A percentile compares a stretch with the other conserved stretches of the same genome.
These are phyloP conservation scores for Maniola hyperantus DNA, from an alignment of 2,888 invertebrate genomes.

Conservation along the genomic window DNA sequence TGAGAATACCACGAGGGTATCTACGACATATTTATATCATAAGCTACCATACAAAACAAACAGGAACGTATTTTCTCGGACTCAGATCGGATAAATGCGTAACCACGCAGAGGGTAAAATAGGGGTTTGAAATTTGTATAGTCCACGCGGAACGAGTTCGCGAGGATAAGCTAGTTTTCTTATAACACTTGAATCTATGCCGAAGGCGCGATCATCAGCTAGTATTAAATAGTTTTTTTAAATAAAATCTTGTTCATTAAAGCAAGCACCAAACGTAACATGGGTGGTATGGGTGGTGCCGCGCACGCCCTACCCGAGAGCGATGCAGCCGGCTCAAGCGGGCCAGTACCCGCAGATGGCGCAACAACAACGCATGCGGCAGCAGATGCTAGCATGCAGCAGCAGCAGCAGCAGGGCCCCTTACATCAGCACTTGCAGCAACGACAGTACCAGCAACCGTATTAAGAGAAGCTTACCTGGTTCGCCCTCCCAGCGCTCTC, in stretches of 20 bases:
- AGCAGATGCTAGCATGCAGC: conserved; percentile 88
- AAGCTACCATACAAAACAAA: too few species aligned
- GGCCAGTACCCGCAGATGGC: conserved; percentile 84
- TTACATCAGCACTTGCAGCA: conserved; percentile 76
- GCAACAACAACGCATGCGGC: conserved; percentile 85
- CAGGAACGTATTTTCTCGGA: too few species aligned
- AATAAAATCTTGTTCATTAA: conserved; percentile 19
- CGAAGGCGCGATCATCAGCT: too few species aligned
- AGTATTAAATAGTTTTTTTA: too few species aligned
- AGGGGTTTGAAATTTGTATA: too few species aligned
- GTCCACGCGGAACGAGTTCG: too few species aligned
- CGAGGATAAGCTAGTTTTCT: too few species aligned
- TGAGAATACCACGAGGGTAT: too few species aligned
- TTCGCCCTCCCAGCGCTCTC: background rate
- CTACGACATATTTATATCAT: too few species aligned
- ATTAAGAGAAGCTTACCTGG: conserved; percentile 45
- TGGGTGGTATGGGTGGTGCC: conserved; percentile 90
- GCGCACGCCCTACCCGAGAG: conserved; percentile 91
- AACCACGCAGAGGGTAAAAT: too few species aligned
- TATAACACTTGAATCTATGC: too few species aligned
- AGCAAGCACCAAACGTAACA: conserved; percentile 91
- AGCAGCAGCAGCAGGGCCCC: conserved; percentile 75
- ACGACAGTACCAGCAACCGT: conserved; percentile 76
- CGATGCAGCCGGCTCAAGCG: conserved; percentile 79
- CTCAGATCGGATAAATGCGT: too few species aligned